Evolutionary conservation across 1,140 invertebrate genomes (phyloP), one percentile per base, ranked within the genome.

Genomic region (Polyergus mexicanus): DNA sequence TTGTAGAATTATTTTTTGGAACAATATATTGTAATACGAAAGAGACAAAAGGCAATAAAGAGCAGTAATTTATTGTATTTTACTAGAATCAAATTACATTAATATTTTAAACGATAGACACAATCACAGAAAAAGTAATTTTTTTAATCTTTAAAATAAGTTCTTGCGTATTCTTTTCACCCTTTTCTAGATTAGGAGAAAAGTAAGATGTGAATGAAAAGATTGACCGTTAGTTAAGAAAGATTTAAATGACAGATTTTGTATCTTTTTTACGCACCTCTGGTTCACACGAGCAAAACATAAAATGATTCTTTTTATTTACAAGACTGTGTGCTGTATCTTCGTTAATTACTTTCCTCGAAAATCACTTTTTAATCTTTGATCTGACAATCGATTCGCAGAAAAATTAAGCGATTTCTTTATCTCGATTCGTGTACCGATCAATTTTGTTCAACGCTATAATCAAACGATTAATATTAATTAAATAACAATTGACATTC

Each of bases 301-400:
- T 60, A 4, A 51, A 75, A 38, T 28, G 22, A 83, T 58, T 19
- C 0, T 63, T 60, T 32, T 51, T 84, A 84, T 76, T 76, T 84
- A 84, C 58, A 84, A 76, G 35, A 11, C 16, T 74, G 60, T 65
- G 71, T 54, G 69, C 41, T 38, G 28, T 35, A 25, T 75, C n/a
- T 84, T 63, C n/a, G 32, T 41, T 62, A 75, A 63, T 62, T 22
- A n/a, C 16, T 47, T 81, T 58, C 11, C 11, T 68, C 62, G 8
- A 41, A 13, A 78, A 32, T 66, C 28, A 5, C 4, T 68, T 58
- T 0, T 38, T 63, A 51, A 44, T 62, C 44, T 84, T 84, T 16
- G 54, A 75, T 13, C 41, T 6, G 35, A 47, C 16, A 10, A n/a
- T 22, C 32, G 58, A 76, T 38, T 74, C 22, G 38, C n/a, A 47